Evolutionary conservation across 2,797 vertebrate species (phyloP), one percentile per base, ranked within the genome.

Genomic region (Sebastes itinus): DNA sequence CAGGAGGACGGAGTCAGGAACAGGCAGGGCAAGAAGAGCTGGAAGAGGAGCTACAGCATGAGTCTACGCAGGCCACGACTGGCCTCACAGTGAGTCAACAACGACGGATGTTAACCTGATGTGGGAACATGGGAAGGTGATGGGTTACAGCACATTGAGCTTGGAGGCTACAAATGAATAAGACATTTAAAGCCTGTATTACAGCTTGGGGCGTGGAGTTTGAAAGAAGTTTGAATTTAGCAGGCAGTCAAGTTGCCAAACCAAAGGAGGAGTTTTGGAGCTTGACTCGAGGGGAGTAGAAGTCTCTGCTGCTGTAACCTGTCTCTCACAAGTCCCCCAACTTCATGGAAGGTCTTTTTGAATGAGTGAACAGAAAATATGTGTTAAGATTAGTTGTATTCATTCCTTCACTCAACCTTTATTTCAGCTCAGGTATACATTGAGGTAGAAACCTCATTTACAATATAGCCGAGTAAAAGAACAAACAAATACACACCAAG

Each of bases 1-100:
- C 98, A 98, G 95, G 98, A 99, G 20, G 99, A 99, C 1, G 99
- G 99, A 0, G 99, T 99, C 3, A 93, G 97, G 32, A 99, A 99
- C 94, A 96, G 98, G 23, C 96, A 97, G 89, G 99, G 99, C 91
- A 99, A 97, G 93, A 98, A 97, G 89, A 96, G 90, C 75, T 99
- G 98, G 98, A 99, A 99, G 88, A 96, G 97, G 80, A 98, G 96
- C 94, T 98, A 99, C 94, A 98, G 97, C 85, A 96, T 99, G 92
- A 97, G 97, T 72, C 94, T 99, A 86, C 97, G 97, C 79, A 88
- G 97, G 77, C 98, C 98, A 3, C 95, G 95, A 3, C 97, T 99
- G 3, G 96, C 97, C 75, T 98, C 98, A 8, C 97, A 98, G 98
- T 99, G 96, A 20, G 49, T 54, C 49, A 54, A 5, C 32, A 30